These are phyloP conservation scores for Coenobita brevimanus DNA, from an alignment of 1,140 invertebrate genomes.

Conservation along the genomic window DNA sequence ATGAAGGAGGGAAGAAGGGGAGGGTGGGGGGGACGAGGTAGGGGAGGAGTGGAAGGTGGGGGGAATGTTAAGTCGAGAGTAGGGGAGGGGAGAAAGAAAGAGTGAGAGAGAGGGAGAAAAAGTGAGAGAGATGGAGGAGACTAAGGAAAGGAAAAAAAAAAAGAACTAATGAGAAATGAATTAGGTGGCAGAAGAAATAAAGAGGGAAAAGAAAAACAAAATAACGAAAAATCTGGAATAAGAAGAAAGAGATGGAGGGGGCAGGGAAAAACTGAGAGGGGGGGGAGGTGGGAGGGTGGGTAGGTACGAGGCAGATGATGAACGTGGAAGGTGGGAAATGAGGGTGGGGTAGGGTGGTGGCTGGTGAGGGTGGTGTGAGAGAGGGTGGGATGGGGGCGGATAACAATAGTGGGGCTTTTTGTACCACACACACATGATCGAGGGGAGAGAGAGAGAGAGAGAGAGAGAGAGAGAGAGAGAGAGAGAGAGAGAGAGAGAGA, in stretches of 20 bases:
- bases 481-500: constrained; percentile 41
- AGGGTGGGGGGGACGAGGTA: not conserved
- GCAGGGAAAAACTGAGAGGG: not conserved
- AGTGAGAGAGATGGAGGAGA: not conserved
- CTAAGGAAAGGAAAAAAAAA: no score
- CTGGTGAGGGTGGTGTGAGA: not conserved
- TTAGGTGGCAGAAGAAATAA: no score
- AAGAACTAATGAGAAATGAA: no score
- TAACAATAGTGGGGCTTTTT: constrained; percentile 29
- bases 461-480: constrained; percentile 38
- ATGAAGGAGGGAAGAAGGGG: not conserved
- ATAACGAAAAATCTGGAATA: not conserved
- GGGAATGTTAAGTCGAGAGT: not conserved
- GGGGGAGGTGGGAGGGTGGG: not conserved
- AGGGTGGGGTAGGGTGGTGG: not conserved
- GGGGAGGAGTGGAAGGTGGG: not conserved
- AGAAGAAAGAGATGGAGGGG: not conserved
- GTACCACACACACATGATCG: not conserved
- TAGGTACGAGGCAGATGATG: not conserved
- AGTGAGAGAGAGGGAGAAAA: not conserved
- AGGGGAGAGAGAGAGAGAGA: not conserved
- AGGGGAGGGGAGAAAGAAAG: not conserved
- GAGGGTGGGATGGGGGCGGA: not conserved
- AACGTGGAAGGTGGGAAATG: not conserved
- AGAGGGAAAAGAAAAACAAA: not conserved